A percentile compares a stretch with the other conserved stretches of the same genome.
Conservation (phyloP, 2,113 vertebrate species). For the Bufo gargarizans region DNA sequence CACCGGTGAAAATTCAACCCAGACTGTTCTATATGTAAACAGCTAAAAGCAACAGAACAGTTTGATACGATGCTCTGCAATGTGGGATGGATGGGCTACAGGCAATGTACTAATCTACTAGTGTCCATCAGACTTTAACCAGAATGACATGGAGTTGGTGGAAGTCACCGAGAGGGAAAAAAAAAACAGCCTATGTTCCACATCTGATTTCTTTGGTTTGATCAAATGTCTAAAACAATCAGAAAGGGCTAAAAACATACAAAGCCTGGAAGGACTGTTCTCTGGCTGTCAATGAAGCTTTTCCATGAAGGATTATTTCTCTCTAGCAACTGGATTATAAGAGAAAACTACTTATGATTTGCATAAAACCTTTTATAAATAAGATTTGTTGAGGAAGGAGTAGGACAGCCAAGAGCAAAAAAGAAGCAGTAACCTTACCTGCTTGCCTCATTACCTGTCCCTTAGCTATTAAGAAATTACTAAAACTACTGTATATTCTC, state of each 20-base stretch:
- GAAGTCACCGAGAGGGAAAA: conserved; percentile 28
- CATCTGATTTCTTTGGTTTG: conserved; percentile 20
- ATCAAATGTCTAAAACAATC: conserved; percentile 45
- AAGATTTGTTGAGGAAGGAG: not conserved
- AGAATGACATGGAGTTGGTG: conserved; percentile 39
- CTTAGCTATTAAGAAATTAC: too few species aligned
- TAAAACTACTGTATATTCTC: too few species aligned
- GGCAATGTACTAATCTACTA: conserved; percentile 32
- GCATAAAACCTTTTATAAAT: not conserved
- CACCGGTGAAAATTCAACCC: not conserved
- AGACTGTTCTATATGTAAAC: not conserved
- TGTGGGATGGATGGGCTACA: conserved; percentile 4
- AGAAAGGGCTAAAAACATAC: conserved; percentile 5
- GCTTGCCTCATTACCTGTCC: too few species aligned
- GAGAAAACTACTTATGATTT: not conserved
- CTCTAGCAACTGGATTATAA: not conserved
- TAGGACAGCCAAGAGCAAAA: too few species aligned
- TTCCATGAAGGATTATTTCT: not conserved
- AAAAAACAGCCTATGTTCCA: conserved; percentile 10
- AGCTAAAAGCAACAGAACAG: not conserved
- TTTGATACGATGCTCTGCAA: not conserved
- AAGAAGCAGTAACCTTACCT: too few species aligned
- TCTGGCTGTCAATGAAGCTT: not conserved
- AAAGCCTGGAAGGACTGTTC: conserved; percentile 31
- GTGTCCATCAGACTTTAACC: conserved; percentile 47